Conservation (phyloP, 64 coral and sea anemone genomes). For the Montipora efflorescens region DNA sequence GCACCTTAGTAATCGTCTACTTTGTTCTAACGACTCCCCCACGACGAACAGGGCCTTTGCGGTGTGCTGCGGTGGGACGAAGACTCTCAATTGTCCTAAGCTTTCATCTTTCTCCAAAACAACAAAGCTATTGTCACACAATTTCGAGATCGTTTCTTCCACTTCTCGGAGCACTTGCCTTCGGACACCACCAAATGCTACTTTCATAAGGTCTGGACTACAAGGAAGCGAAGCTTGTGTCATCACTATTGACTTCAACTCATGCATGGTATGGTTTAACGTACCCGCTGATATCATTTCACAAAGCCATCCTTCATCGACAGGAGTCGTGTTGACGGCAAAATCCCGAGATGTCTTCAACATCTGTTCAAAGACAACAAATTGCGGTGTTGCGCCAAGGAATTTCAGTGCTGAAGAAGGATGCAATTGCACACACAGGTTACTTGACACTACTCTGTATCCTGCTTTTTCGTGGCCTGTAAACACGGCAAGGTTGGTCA, state of each 20-base stretch:
- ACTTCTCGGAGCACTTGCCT: not conserved
- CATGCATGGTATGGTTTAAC: not conserved
- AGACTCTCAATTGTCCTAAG: constrained; percentile 42
- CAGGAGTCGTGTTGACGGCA: constrained; percentile 77
- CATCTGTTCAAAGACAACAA: constrained; percentile 88
- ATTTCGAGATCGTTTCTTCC: constrained; percentile 7
- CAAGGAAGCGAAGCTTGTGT: not conserved
- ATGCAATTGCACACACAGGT: constrained; percentile 75
- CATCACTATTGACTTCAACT: constrained; percentile 10
- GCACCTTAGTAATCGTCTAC: constrained; percentile 9
- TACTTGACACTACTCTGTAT: constrained; percentile 57
- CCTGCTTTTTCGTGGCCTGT: constrained; percentile 83
- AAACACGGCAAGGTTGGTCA: constrained; percentile 72
- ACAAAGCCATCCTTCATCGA: constrained; percentile 73
- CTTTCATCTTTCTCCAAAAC: constrained; percentile 19
- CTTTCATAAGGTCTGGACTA: constrained; percentile 44
- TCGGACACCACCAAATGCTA: constrained; percentile 23
- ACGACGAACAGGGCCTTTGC: constrained; percentile 27
- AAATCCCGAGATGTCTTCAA: constrained; percentile 85
- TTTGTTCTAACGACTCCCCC: constrained; percentile 34
- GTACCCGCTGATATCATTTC: constrained; percentile 54
- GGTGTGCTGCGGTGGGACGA: constrained; percentile 25
- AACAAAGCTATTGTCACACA: constrained; percentile 27
- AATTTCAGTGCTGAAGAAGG: constrained; percentile 87
- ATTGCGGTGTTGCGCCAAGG: constrained; percentile 66